Evolutionary conservation across 2,888 invertebrate species (phyloP).

Genomic region (Micropterix aruncella): DNA sequence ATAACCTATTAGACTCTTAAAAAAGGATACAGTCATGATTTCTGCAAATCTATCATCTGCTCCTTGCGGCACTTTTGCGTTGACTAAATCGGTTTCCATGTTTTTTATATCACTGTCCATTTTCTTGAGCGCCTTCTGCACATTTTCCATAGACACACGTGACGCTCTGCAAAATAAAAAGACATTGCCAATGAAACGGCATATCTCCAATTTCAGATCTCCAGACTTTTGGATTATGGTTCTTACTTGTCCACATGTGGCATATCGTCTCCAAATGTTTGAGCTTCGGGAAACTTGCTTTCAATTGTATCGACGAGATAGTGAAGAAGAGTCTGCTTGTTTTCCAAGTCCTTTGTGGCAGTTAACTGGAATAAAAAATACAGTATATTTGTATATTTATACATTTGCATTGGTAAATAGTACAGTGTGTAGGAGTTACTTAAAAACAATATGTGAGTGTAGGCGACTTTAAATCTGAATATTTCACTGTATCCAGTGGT

Average conservation of each 20-base stretch:
- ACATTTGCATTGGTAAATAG: too few relatives aligned
- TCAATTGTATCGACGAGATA: constrained; percentile 83
- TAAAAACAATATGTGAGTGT: too few relatives aligned
- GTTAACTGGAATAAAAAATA: constrained; percentile 54
- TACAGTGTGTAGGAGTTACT: too few relatives aligned
- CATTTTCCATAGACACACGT: constrained; percentile 66
- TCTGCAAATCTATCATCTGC: constrained; percentile 76
- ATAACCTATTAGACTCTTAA: too few relatives aligned
- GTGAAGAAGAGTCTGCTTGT: constrained; percentile 84
- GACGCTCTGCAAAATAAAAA: constrained; percentile 51
- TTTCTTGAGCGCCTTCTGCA: constrained; percentile 65
- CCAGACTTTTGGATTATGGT: too few relatives aligned
- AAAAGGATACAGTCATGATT: constrained; percentile 76
- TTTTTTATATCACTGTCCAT: constrained; percentile 83
- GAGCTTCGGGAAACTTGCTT: constrained; percentile 71
- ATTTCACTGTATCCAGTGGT: too few relatives aligned
- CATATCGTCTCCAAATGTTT: constrained; percentile 76
- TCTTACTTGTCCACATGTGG: constrained; percentile 68
- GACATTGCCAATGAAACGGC: not conserved
- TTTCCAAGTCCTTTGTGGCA: constrained; percentile 85
- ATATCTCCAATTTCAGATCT: too few relatives aligned
- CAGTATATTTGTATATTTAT: too few relatives aligned
- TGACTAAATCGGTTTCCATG: constrained; percentile 81
- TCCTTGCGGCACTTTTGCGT: constrained; percentile 63
- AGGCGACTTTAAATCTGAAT: too few relatives aligned